These are phyloP conservation scores for Tympanoctomys barrerae DNA, from an alignment of 2,797 vertebrate genomes.

Conservation along the genomic window DNA sequence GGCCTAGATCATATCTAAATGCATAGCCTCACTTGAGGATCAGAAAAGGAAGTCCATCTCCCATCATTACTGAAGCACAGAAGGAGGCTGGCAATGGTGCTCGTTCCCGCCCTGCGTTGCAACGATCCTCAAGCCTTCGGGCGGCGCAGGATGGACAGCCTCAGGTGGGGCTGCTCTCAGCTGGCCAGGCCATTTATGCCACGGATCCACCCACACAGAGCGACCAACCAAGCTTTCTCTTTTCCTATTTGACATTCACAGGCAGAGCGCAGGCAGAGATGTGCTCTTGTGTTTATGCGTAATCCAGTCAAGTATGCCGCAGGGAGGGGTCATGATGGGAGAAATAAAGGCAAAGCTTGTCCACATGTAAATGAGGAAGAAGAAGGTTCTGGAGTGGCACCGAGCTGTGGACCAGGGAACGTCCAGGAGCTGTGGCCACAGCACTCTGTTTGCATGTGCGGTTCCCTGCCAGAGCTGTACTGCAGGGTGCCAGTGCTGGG, in stretches of 20 bases:
- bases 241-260: not conserved
- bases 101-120: not conserved
- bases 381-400: not conserved
- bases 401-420: not conserved
- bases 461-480: not conserved
- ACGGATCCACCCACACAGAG: accelerated
- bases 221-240: not conserved
- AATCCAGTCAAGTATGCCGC: not conserved
- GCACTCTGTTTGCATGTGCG: accelerated
- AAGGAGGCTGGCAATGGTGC: not conserved
- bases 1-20: not conserved
- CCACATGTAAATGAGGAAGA: not conserved
- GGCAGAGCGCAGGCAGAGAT: not conserved
- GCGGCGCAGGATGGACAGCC: no score
- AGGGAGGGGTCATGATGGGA: not conserved
- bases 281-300: not conserved
- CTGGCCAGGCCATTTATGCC: not conserved
- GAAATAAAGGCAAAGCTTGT: not conserved
- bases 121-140: not conserved
- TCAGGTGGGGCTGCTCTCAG: not conserved
- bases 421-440: no score
- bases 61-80: not conserved
- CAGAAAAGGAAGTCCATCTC: not conserved
- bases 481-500: no score
- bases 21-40: not conserved